These are phyloP conservation scores for Drosophila mojavensis DNA, from an alignment of 1,140 invertebrate genomes.

Conservation along the genomic window DNA sequence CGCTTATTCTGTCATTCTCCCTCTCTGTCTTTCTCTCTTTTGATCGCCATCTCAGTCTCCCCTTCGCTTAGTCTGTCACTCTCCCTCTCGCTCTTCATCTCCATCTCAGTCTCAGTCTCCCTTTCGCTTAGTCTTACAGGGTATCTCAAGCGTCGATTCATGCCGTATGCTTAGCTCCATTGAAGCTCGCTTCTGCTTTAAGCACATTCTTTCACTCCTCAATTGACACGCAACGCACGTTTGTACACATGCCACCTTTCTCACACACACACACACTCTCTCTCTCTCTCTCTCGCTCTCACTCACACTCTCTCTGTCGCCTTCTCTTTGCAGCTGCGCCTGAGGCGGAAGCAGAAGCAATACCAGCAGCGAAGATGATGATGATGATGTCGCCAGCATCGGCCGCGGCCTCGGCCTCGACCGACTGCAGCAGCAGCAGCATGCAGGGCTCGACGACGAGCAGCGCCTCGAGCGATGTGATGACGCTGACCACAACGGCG, in stretches of 20 bases:
- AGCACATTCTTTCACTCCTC: conserved; percentile 22
- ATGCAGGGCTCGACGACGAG: conserved; percentile 79
- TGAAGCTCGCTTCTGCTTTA: conserved; percentile 1
- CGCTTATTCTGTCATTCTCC: not conserved
- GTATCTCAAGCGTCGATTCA: not conserved
- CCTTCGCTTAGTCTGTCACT: too few relatives aligned
- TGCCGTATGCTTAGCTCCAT: not conserved
- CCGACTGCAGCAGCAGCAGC: conserved; percentile 79
- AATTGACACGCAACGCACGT: conserved; percentile 29
- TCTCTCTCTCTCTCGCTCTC: not conserved
- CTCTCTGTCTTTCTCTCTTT: not conserved
- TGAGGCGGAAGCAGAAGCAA: conserved; percentile 7
- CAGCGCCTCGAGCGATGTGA: conserved; percentile 78
- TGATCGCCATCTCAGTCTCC: not conserved
- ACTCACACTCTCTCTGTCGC: conserved; percentile 3
- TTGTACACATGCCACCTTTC: not conserved
- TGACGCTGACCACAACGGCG: conserved; percentile 72
- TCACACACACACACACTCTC: not conserved
- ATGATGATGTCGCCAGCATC: conserved; percentile 50
- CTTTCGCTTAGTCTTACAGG: not conserved
- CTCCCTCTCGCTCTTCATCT: too few relatives aligned
- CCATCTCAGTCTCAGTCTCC: not conserved
- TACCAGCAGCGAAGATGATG: conserved; percentile 1
- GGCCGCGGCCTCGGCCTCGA: conserved; percentile 44
- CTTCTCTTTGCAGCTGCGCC: conserved; percentile 11